Base-by-base conservation (phyloP, 2,797 vertebrate genomes). In the Syndactyla subalaris region DNA sequence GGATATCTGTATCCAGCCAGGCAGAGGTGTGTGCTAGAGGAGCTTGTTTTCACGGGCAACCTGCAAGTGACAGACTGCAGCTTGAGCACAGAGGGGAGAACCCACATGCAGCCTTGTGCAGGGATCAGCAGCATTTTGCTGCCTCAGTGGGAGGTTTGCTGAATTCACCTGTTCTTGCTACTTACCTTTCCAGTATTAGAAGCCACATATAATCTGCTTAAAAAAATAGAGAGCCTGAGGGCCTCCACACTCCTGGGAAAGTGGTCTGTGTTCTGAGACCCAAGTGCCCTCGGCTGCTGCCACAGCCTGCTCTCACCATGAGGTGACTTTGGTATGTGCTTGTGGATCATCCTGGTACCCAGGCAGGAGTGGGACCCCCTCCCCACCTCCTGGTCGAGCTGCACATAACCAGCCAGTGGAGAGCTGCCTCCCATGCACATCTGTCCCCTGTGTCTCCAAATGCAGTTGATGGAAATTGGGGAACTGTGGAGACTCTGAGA, bases 391-490 rank as follows among this genome's bases (percentile, higher is more conserved):
- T 0, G 8, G 24, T 23, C 1, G 0, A 72, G 41, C 32, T 58
- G 38, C 32, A 26, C 19, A 4, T 15, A 38, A 8, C 23, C 66
- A 72, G n/a, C 26, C 24, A 39, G 26, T 1, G 2, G 45, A 71
- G 43, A 29, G 11, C 30, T 45, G 30, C 55, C 74, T 34, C 63
- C 45, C 45, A 24, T 1, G 2, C 39, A 23, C 0, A 3, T 41
- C 20, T 17, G 54, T 32, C 27, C 43, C 30, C 24, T 5, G 20
- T 23, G 17, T 45, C 36, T 34, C 32, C 48, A 71, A 21, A 57
- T 1, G 1, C n/a, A 43, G 18, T 22, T 36, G 29, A 8, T 63
- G 27, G 58, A 0, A 0, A 55, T 0, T 30, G 46, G 15, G 30
- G 26, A 84, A 22, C 54, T 41, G 10, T 38, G 62, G 62, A 65